phyloP scores from a whole-genome alignment of 1,140 invertebrate species.

The Listronotus bonariensis region DNA sequence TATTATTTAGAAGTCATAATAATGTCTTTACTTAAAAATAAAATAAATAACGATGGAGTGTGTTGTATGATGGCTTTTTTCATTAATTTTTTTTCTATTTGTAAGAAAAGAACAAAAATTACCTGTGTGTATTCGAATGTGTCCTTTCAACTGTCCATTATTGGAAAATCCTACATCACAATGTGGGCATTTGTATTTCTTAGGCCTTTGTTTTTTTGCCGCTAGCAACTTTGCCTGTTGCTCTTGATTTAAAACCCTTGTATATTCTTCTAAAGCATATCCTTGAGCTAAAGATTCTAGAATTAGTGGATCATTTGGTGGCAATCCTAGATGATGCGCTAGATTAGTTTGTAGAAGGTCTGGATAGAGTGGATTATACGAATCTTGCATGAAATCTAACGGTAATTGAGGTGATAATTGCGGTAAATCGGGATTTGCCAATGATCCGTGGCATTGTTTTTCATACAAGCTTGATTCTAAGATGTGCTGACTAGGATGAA shows the following conservation, averaged over 20 bases:
- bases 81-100: too few relatives aligned
- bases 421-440: too few relatives aligned
- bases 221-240: conserved; percentile 66
- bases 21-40: too few relatives aligned
- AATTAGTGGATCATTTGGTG: conserved; percentile 59
- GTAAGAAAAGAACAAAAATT: conserved; percentile 46
- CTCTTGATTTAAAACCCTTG: conserved; percentile 67
- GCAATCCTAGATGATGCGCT: conserved; percentile 58
- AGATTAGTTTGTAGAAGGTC: conserved; percentile 53
- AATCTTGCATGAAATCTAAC: conserved; percentile 52
- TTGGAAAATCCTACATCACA: conserved; percentile 91
- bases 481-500: neutral
- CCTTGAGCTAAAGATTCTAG: conserved; percentile 61
- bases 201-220: conserved; percentile 78
- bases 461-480: conserved; percentile 11
- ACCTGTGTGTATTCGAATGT: conserved; percentile 90
- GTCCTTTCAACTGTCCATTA: conserved; percentile 90
- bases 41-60: too few relatives aligned
- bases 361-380: conserved; percentile 33
- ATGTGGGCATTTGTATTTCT: conserved; percentile 86
- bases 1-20: too few relatives aligned
- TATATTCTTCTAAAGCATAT: conserved; percentile 67
- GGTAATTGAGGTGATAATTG: conserved; percentile 37
- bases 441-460: neutral
- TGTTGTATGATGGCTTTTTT: too few relatives aligned